Evolutionary conservation across 2,113 vertebrate genomes (phyloP), one percentile per base, ranked within the genome.

Genomic region (Galemys pyrenaicus): DNA sequence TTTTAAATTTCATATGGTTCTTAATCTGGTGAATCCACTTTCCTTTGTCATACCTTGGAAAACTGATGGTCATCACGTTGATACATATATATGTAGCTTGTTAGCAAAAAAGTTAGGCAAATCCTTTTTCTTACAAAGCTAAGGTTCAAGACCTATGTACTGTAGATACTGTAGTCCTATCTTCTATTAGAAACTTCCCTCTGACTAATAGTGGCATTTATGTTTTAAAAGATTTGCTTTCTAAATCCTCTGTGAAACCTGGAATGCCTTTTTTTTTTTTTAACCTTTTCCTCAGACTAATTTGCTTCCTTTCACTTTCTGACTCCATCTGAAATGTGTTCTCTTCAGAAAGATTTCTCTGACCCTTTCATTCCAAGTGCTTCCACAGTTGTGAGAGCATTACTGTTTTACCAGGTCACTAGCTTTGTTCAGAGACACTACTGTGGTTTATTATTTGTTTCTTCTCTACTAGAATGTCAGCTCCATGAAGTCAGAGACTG

Each of bases 1-100:
- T 88, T 86, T 87, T 51, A 62, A 54, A 70, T 88, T 92, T 84
- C 84, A 46, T 26, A 15, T 91, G 54, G 20, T 64, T 58, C 22
- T 89, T 92, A 51, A 86, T 86, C 22, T 56, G 37, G 3, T 90
- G 20, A 90, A 41, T 90, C 62, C 46, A 56, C 44, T 68, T 4
- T 91, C 5, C 10, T 86, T 67, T 89, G 71, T 32, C 41, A 54
- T 49, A 73, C 37, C 79, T 3, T 58, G 26, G 26, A 68, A 15
- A 83, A 65, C 35, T 39, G 19, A 24, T n/a, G n/a, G n/a, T 10
- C 13, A 10, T 80, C 30, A 74, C 32, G 82, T 81, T 78, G 32
- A 65, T 85, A 56, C 2, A 81, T 35, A 46, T 11, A 39, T 35
- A 20, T 54, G 6, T 15, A 79, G 5, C 28, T 78, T 81, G 35